These are phyloP conservation scores for Catocala fraxini DNA, from an alignment of 2,888 invertebrate species.

Conservation along the genomic window DNA sequence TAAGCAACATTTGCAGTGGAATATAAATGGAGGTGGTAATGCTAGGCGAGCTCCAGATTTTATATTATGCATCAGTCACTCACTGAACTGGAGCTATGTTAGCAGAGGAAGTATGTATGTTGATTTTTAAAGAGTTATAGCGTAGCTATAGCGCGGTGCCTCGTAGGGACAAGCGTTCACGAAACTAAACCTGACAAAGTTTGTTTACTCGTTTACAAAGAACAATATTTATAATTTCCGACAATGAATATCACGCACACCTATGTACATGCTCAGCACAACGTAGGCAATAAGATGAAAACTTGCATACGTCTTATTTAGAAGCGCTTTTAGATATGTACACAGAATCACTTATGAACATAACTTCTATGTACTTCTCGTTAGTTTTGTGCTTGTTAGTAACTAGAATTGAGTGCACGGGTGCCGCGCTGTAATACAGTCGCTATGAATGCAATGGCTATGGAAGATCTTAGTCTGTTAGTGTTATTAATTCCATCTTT, in stretches of 20 bases:
- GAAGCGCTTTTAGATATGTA: too few species aligned
- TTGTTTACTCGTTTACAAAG: constrained; percentile 34
- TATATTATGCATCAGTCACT: constrained; percentile 44
- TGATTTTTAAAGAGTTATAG: constrained; percentile 43
- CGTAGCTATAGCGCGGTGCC: not conserved
- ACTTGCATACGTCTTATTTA: too few species aligned
- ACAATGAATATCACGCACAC: constrained; percentile 28
- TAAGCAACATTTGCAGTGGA: constrained; percentile 44
- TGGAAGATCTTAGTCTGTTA: too few species aligned
- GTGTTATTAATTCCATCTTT: too few species aligned
- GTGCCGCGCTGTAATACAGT: not conserved
- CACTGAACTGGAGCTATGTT: constrained; percentile 22
- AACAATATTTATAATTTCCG: constrained; percentile 41
- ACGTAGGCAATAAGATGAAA: too few species aligned
- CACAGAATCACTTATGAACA: too few species aligned
- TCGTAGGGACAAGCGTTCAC: constrained; percentile 16
- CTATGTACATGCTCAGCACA: too few species aligned
- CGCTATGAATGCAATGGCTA: too few species aligned
- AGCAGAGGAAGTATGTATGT: constrained; percentile 14
- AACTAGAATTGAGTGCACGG: too few species aligned
- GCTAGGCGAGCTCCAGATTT: constrained; percentile 45
- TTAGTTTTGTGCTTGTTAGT: too few species aligned
- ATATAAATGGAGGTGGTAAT: constrained; percentile 48
- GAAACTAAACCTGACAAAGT: constrained; percentile 36
- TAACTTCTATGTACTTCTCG: too few species aligned